Evolutionary conservation across 2,797 vertebrate genomes (phyloP).

Genomic region (Crocidura indochinensis): DNA sequence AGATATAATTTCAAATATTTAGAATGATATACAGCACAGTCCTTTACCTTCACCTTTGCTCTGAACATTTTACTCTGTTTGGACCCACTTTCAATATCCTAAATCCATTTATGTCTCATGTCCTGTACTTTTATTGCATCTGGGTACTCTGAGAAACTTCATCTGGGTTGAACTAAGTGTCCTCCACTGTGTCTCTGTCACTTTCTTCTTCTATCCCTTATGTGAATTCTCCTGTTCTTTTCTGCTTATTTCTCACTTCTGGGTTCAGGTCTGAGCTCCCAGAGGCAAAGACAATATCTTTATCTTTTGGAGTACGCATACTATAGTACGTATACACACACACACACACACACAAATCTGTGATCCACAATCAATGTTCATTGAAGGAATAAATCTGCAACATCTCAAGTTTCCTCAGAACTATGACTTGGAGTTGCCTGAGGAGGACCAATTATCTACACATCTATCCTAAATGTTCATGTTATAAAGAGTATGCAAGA

Average conservation of each 20-base stretch:
- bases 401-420: not conserved
- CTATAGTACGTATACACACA: too few species aligned
- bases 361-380: not conserved
- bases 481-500: not conserved
- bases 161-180: not conserved
- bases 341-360: not conserved
- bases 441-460: not conserved
- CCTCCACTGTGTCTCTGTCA: not conserved
- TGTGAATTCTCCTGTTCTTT: not conserved
- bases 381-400: not conserved
- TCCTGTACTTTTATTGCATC: not conserved
- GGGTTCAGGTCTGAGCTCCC: not conserved
- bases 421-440: not conserved
- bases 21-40: not conserved
- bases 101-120: not conserved
- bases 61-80: not conserved
- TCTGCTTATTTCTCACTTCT: not conserved
- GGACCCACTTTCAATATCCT: not conserved
- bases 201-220: not conserved
- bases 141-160: not conserved
- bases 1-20: not conserved
- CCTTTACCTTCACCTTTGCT: not conserved
- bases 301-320: not conserved
- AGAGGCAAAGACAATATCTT: not conserved
- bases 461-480: not conserved